Base-by-base conservation (phyloP, 2,113 vertebrate genomes). In the Lagopus muta region DNA sequence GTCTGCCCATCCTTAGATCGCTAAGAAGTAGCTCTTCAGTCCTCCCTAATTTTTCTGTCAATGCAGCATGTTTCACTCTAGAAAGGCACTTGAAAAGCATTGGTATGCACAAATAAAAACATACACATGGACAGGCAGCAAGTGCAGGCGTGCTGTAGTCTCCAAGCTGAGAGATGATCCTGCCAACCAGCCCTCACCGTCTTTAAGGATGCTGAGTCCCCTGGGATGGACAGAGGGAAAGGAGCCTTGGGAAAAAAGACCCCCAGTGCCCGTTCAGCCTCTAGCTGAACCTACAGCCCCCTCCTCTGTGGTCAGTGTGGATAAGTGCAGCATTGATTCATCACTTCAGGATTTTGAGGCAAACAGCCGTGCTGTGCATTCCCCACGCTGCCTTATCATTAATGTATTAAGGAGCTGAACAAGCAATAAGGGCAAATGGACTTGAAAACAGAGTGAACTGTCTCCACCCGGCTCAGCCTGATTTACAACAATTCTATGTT, bases 361-460 rank as follows among this genome's bases (percentile, higher is more conserved):
- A 15, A 16, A 22, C 0, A 15, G 45, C 81, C 61, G 72, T 64
- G 64, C 94, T 91, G 92, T 36, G 4, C 94, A 97, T 97, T 97
- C 96, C 73, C 91, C 30, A 3, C 81, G 87, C 92, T 89, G 60
- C 93, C 96, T 96, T 98, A 96, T 97, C 96, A 94, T 94, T 97
- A 97, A 97, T 98, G 95, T 95, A 97, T 96, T 97, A 97, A 97
- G 97, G 78, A 98, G 97, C 97, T 97, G 97, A 98, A 96, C 95
- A 96, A 97, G 95, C 97, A 98, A 84, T 95, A 97, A 94, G 95
- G 91, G 82, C 94, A 97, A 97, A 97, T 97, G 97, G 96, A 96
- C 96, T 97, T 95, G 89, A 94, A 85, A 97, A 97, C 58, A 70
- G 86, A 93, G 94, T 61, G 88, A 96, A 82, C 77, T 93, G 93